Evolutionary conservation across 2,888 invertebrate species (phyloP), one percentile per base, ranked within the genome.

Genomic region (Epinotia nisella): DNA sequence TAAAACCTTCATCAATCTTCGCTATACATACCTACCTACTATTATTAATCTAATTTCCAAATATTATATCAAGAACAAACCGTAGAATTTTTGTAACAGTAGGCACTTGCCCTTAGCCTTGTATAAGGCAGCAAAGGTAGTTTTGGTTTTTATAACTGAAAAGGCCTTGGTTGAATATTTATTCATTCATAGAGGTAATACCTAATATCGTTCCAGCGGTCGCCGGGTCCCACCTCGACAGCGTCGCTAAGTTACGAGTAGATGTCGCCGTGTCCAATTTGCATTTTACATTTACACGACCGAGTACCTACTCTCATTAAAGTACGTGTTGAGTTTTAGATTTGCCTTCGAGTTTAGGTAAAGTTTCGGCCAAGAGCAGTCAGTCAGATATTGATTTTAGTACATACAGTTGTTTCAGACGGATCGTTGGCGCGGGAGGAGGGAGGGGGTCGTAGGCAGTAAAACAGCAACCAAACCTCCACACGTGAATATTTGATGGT

Each of bases 401-500:
- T 88, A 91, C 91, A 87, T 91, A 89, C 90, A 90, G 89, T 91
- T 91, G 92, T 91, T 91, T 89, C 86, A 91, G 87, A 83, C 85
- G 85, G 86, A 83, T 85, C 87, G 82, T 82, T 80, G 83, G 85
- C 24, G 71, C 69, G 74, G 71, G 76, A 76, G 41, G 53, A 53
- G 64, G 78, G 76, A 70, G 75, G 77, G 76, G 77, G 78, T 77
- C 74, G 84, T 83, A 81, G 86, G 87, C 90, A 88, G 90, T 90
- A 89, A 91, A 91, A 89, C 88, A 87, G 89, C 90, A 90, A 88
- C 87, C 89, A 87, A 88, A 85, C 86, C 90, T 88, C 89, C 89
- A 88, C 89, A 89, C 88, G 91, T 93, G 91, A 93, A 93, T 93
- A 91, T 93, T 93, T 92, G 89, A 93, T 93, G 89, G 83, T 83